Evolutionary conservation across 2,888 invertebrate genomes (phyloP), one percentile per base, ranked within the genome.

Genomic region (Mechanitis mazaeus): DNA sequence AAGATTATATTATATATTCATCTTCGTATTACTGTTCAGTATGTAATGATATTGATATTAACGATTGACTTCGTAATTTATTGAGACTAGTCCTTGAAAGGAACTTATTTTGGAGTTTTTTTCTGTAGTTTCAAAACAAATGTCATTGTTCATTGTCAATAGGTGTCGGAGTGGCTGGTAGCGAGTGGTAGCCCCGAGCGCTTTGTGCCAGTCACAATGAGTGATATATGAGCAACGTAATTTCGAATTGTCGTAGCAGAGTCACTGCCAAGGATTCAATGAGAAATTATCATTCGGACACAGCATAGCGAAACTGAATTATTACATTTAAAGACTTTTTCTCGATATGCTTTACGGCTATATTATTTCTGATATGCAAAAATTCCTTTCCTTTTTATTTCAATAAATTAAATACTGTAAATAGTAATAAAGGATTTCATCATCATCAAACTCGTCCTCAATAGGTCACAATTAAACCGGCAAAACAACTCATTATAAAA

Each of bases 221-320:
- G 84, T 88, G 89, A 89, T 90, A 89, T 89, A 90, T 85, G 87
- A 84, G 80, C 83, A 86, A 83, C 81, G 81, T 84, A 81, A 83
- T 84, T 85, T 81, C 78, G 81, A 88, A 88, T 87, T 87, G 88
- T 87, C 87, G 84, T 82, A 76, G 72, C 68, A 78, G 75, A 76
- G 76, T 73, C 81, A 81, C 76, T 77, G 75, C 75, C 73, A 76
- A 72, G 71, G 72, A 72, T 78, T 86, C 84, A 84, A 87, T 85
- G 84, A 81, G 81, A 83, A 88, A 90, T 90, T 84, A 90, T 88
- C 87, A 86, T 83, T 85, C 85, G 82, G 85, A 84, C 84, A 82
- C 78, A 82, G 88, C 87, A 87, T 86, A 87, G 84, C 88, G 85
- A 89, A 90, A 86, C 88, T 88, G 88, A 90, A 85, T 88, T 88